Evolutionary conservation across 2,888 invertebrate genomes (phyloP), one percentile per base, ranked within the genome.

Genomic region (Pseudococcus jackbeardsleyi): DNA sequence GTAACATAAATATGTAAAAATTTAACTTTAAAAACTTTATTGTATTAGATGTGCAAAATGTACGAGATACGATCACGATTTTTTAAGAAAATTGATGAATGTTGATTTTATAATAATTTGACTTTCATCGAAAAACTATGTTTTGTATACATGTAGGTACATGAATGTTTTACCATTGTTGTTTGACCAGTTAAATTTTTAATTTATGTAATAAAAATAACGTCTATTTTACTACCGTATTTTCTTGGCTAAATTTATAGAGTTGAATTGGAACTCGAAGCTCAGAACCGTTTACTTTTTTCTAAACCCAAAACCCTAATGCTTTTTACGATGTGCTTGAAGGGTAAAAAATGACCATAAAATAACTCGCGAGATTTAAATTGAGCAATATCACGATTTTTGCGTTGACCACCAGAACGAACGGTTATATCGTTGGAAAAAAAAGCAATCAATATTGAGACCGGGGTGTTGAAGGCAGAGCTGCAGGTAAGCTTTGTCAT

Each of bases 321-420:
- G 85, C 46, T 33, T 54, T 59, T 54, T 50, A 85, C 22, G 17
- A 64, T 9, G 59, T 85, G 59, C 50, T 59, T 85, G 8, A 17
- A 26, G n/a, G 50, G 17, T 8, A 39, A 39, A 33, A 85, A 85
- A 54, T 50, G 12, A 54, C 85, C 46, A 85, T 85, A 85, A 85
- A 85, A 42, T 59, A 64, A 86, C 12, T 39, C 11, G 64, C 22
- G n/a, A 86, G 86, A 86, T 86, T 59, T 86, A 86, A 86, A 86
- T 68, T 64, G 64, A 42, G 64, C 54, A 64, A 42, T 86, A 86
- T 86, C 86, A 86, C 86, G 86, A 68, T 64, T 33, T 86, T 59
- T n/a, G 85, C 33, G 1, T 15, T 22, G 33, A 17, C 11, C 64
- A 33, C 48, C n/a, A 22, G 46, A 12, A 15, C 19, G 86, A 46